Evolutionary conservation across 1,140 invertebrate species (phyloP), one percentile per base, ranked within the genome.

Genomic region (Parapsyche elsis): DNA sequence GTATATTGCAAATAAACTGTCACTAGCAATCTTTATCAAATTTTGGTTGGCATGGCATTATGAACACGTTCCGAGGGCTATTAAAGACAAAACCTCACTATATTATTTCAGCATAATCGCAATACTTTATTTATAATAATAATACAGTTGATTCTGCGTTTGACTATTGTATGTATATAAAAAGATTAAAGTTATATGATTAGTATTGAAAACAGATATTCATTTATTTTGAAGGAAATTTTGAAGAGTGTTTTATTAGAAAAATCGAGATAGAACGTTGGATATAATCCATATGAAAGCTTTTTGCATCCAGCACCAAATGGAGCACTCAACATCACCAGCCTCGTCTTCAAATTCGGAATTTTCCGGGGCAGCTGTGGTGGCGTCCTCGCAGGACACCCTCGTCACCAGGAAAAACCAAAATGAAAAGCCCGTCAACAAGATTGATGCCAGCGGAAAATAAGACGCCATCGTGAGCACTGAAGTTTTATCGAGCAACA

Each of bases 291-390:
- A 89, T 86, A 89, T 88, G 10, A 86, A 86, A 10, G 87, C 88
- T 84, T 89, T 89, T 81, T 89, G 88, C 64, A 89, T 88, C 88
- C 88, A 89, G 81, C 88, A 89, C 88, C 88, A 89, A 30, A 89
- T 89, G 1, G 87, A 88, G 67, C 88, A 89, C 46, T 86, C 80
- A 38, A 85, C 86, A 83, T 88, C 88, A 24, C 81, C 84, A 0
- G 85, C 84, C 44, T 85, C 86, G 76, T 89, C 88, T 81, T 87
- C 87, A 61, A 87, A 86, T 16, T 86, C 86, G 4, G 81, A 80
- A 38, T 81, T 80, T 24, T 83, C 79, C 0, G 84, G 84, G 0
- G 86, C 86, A 0, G 86, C 83, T 12, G 83, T 84, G 0, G 84
- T 84, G 12, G 74, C 80, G 21, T 79, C 78, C 1, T 45, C 64